Conservation (phyloP, 2,113 vertebrate species). For the Silurus asotus region DNA sequence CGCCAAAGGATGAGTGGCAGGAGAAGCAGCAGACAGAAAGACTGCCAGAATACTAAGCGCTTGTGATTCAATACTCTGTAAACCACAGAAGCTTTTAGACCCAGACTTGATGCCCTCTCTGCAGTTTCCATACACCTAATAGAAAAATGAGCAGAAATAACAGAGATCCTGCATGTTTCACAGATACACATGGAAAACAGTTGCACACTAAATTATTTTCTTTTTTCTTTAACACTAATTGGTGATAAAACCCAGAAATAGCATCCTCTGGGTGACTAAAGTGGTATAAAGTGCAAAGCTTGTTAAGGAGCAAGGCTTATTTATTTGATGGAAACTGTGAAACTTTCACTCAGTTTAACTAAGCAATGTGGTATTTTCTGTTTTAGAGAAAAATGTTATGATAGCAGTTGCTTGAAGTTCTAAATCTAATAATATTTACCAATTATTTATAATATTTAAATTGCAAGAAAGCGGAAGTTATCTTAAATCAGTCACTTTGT, state of each 20-base stretch:
- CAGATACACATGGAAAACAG: constrained; percentile 17
- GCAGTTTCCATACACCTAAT: constrained; percentile 27
- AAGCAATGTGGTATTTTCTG: background rate
- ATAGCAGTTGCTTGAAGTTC: background rate
- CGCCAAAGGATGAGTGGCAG: constrained; percentile 5
- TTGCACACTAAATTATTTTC: constrained; percentile 14
- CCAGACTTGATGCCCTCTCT: background rate
- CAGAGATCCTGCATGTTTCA: background rate
- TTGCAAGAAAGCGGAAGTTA: constrained; percentile 26
- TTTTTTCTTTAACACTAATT: constrained; percentile 12
- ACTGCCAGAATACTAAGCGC: constrained; percentile 52
- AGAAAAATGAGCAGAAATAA: background rate
- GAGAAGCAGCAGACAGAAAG: constrained; percentile 31
- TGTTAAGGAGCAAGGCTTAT: background rate
- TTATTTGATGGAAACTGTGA: background rate
- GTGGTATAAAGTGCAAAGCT: background rate
- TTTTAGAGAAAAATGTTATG: background rate
- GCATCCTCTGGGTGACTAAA: constrained; percentile 16
- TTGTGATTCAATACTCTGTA: constrained; percentile 39
- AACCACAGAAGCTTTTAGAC: constrained; percentile 18
- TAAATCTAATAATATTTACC: background rate
- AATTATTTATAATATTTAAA: background rate
- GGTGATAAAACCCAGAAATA: constrained; percentile 36
- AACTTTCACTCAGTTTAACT: constrained; percentile 11
- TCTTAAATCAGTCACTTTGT: constrained; percentile 6